Conservation (phyloP, 2,113 vertebrate genomes). For the Sakesphorus luctuosus region DNA sequence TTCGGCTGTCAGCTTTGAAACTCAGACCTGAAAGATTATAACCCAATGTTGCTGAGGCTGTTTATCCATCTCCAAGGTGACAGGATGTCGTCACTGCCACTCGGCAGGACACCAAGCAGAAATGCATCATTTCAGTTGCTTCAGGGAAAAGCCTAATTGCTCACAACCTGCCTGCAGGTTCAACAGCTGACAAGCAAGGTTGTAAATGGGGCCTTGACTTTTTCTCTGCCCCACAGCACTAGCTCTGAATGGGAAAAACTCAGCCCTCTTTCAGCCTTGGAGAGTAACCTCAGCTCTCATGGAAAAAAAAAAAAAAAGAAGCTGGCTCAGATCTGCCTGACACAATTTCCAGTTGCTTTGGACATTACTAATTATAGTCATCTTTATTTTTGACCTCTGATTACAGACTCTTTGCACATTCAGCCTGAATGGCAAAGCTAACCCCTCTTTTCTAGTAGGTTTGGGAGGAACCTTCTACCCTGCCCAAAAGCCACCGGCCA, state of each 20-base stretch:
- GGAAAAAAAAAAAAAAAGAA: background rate
- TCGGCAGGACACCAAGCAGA: background rate
- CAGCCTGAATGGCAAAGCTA: conserved; percentile 19
- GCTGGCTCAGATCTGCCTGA: conserved; percentile 35
- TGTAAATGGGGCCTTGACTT: conserved; percentile 11
- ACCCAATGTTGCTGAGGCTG: conserved; percentile 36
- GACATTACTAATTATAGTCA: conserved; percentile 66
- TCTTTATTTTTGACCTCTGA: conserved; percentile 64
- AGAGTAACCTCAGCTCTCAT: conserved; percentile 39
- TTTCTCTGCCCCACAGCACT: background rate
- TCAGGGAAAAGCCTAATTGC: conserved; percentile 40
- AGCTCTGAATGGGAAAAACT: background rate
- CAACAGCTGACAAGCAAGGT: background rate
- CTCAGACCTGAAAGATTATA: conserved; percentile 41
- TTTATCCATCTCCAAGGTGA: conserved; percentile 70
- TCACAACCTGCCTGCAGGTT: conserved; percentile 28
- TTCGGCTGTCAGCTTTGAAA: background rate
- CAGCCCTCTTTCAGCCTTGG: background rate
- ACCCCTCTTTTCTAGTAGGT: background rate
- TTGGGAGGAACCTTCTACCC: conserved; percentile 1
- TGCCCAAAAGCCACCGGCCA: conserved; percentile 27
- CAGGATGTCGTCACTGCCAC: conserved; percentile 47
- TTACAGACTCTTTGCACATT: conserved; percentile 36
- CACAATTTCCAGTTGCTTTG: conserved; percentile 65
- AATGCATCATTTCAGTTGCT: conserved; percentile 22